Conservation (phyloP, 2,888 invertebrate genomes). For the Leptinotarsa juncta region DNA sequence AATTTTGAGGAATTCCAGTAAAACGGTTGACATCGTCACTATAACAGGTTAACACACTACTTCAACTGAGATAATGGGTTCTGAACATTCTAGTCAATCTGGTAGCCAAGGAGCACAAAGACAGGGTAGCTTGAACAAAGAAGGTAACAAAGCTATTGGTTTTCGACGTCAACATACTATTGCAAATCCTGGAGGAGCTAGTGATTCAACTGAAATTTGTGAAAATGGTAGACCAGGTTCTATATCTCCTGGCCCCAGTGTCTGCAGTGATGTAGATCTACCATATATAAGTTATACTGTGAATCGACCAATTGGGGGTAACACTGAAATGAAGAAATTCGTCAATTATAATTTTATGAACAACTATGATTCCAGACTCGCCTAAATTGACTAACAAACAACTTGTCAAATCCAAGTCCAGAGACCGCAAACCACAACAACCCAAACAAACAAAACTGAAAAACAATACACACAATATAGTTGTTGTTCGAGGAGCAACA, state of each 20-base stretch:
- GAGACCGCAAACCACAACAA: constrained; percentile 55
- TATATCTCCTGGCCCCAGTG: constrained; percentile 87
- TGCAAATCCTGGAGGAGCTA: constrained; percentile 62
- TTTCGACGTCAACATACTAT: constrained; percentile 64
- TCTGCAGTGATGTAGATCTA: constrained; percentile 89
- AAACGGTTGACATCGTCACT: too few species aligned
- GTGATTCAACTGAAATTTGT: constrained; percentile 47
- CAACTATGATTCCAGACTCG: constrained; percentile 72
- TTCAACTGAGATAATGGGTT: constrained; percentile 58
- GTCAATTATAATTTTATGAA: not conserved
- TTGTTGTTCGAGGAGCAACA: constrained; percentile 82
- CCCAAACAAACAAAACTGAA: constrained; percentile 65
- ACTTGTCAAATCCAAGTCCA: constrained; percentile 57
- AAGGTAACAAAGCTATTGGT: constrained; percentile 48
- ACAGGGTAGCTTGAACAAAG: constrained; percentile 54
- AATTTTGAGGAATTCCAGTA: too few species aligned
- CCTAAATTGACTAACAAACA: constrained; percentile 81
- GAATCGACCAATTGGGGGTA: constrained; percentile 87
- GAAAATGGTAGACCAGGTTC: constrained; percentile 73
- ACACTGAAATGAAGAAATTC: not conserved
- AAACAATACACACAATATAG: constrained; percentile 77
- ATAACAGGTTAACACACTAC: not conserved
- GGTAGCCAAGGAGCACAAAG: constrained; percentile 47
- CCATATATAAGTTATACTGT: constrained; percentile 93
- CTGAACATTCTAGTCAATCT: constrained; percentile 63